Evolutionary conservation across 2,113 vertebrate species (phyloP).

Genomic region (Strix uralensis): DNA sequence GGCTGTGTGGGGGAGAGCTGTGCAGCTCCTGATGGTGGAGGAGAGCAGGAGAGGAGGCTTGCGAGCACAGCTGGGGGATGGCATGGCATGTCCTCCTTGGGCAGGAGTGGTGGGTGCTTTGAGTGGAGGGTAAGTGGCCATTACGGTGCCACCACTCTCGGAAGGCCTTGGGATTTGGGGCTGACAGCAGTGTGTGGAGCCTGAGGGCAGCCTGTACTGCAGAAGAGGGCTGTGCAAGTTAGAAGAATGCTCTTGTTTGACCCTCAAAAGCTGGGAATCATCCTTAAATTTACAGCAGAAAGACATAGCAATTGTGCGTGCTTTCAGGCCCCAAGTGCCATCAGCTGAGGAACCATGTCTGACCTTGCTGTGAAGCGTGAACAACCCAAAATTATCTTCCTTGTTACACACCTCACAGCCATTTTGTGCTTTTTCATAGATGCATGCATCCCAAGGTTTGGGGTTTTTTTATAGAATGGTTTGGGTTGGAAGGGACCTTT

Average conservation of each 20-base stretch:
- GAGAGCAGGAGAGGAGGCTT: background rate
- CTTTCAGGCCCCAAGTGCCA: background rate
- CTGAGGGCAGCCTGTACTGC: background rate
- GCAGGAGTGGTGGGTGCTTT: background rate
- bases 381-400: background rate
- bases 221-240: background rate
- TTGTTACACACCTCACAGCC: background rate
- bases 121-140: background rate
- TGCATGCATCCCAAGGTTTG: background rate
- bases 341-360: background rate
- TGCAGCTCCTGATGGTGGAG: background rate
- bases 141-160: fast-evolving
- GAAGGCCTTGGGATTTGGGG: fast-evolving
- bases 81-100: background rate
- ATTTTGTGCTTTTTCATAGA: background rate
- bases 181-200: fast-evolving
- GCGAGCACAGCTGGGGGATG: background rate
- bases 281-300: background rate
- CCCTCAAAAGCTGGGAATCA: background rate
- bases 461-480: background rate
- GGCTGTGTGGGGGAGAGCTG: constrained; percentile 4
- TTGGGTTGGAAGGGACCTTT: background rate
- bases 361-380: background rate
- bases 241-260: background rate
- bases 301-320: background rate